These are phyloP conservation scores for Conus betulinus DNA, from an alignment of 1,140 invertebrate genomes.

Conservation along the genomic window DNA sequence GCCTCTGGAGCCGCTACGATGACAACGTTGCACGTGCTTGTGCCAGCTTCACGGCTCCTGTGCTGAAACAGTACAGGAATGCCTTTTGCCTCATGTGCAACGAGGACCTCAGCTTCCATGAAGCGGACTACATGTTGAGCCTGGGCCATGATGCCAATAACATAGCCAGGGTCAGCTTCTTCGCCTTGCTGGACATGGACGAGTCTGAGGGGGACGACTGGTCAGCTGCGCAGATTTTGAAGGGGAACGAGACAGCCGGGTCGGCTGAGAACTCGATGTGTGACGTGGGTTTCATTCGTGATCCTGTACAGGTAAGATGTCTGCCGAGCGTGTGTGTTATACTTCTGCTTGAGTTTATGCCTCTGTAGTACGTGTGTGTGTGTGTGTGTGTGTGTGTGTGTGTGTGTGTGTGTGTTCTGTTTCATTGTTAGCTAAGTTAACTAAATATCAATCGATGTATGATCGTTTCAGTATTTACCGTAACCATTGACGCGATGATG, in stretches of 20 bases:
- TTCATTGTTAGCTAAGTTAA: no score
- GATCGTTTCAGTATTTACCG: no score
- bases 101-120: not conserved
- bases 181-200: slow-evolving; percentile 12
- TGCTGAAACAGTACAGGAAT: slow-evolving; percentile 22
- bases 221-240: not conserved
- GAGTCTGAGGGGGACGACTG: no score
- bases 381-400: no score
- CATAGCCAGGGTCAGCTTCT: slow-evolving; percentile 13
- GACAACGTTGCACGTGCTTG: slow-evolving; percentile 26
- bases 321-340: not conserved
- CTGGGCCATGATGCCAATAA: not conserved
- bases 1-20: slow-evolving; percentile 22
- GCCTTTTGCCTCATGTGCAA: slow-evolving; percentile 31
- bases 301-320: not conserved
- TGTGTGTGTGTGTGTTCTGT: no score
- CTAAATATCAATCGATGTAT: no score
- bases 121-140: no score
- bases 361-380: no score
- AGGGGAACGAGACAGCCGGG: no score
- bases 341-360: not conserved
- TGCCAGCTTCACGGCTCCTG: slow-evolving; percentile 3
- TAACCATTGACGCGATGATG: no score
- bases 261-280: not conserved
- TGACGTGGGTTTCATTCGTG: not conserved